phyloP scores from a whole-genome alignment of 1,140 invertebrate species.

The Eciton burchellii region DNA sequence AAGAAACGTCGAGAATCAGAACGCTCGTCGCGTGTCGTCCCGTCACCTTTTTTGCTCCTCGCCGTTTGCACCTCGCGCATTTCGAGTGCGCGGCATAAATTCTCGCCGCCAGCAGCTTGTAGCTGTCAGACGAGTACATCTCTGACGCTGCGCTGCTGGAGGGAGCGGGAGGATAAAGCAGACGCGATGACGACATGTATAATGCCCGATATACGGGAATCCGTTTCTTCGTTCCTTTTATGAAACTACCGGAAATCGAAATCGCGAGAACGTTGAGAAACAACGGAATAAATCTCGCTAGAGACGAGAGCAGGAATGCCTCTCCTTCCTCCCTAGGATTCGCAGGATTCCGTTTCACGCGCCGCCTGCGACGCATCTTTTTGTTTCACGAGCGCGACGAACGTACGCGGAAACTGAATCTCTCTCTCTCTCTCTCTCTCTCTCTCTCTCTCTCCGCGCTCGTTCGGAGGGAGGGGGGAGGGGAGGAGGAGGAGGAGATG shows the following conservation, averaged over 20 bases:
- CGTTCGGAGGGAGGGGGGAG: too few relatives aligned
- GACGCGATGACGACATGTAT: background rate
- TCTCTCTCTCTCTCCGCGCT: background rate
- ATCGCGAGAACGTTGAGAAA: too few relatives aligned
- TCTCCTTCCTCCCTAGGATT: too few relatives aligned
- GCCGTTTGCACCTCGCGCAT: constrained; percentile 35
- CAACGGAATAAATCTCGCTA: too few relatives aligned
- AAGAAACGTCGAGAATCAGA: constrained; percentile 24
- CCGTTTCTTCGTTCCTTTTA: background rate
- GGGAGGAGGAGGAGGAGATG: background rate
- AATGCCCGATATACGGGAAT: constrained; percentile 15
- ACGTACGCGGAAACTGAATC: background rate
- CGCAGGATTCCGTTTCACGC: background rate
- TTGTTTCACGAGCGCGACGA: background rate
- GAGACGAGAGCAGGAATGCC: too few relatives aligned
- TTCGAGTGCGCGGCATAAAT: constrained; percentile 15
- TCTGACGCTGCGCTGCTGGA: background rate
- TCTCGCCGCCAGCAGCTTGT: constrained; percentile 45
- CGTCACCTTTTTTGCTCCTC: constrained; percentile 32
- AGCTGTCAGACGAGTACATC: constrained; percentile 51
- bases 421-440: background rate
- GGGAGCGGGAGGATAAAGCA: background rate
- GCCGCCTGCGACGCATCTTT: background rate
- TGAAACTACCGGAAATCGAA: background rate
- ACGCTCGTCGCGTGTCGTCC: background rate